Base-by-base conservation (phyloP, 2,888 invertebrate species). In the Ennomos quercinarius region DNA sequence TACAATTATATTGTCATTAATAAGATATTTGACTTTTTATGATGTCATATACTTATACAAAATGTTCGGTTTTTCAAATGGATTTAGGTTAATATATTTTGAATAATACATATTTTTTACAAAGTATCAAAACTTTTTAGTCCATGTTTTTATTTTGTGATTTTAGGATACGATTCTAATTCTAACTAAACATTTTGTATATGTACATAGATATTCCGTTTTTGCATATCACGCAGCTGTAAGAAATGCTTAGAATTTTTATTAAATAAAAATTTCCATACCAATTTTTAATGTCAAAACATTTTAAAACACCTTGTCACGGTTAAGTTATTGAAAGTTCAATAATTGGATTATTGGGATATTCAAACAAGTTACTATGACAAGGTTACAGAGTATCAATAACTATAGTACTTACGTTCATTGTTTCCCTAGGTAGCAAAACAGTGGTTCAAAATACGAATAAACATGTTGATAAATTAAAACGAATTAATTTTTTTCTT, bases 141-240 rank as follows among this genome's bases (percentile, higher is more conserved):
- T 27, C 27, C 27, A 27, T 27, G 6, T 27, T 27, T 27, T 27
- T 27, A 27, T 27, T 27, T 6, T 27, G 27, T 27, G 27, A 27
- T 27, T 27, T 27, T 27, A 27, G 27, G 27, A 27, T 27, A 27
- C 27, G 27, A 27, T 27, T 27, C 27, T 27, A 6, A 27, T 4
- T 17, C 17, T 6, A 44, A n/a, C 17, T 45, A 55, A 66, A 48
- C 60, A 63, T 9, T n/a, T 56, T 66, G 62, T 64, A 56, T 51
- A 27, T 2, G 27, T 27, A 27, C 6, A 4, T 27, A 27, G 27
- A 3, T 2, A 17, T 27, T 27, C 45, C 13, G 13, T 42, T 36
- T 57, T 58, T 50, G 60, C 64, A 66, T 66, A 68, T 66, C 63
- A 61, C 42, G 45, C 59, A 44, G 66, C 64, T 68, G 64, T 68